Evolutionary conservation across 2,113 vertebrate species (phyloP).

Genomic region (Choloepus hoffmanni): DNA sequence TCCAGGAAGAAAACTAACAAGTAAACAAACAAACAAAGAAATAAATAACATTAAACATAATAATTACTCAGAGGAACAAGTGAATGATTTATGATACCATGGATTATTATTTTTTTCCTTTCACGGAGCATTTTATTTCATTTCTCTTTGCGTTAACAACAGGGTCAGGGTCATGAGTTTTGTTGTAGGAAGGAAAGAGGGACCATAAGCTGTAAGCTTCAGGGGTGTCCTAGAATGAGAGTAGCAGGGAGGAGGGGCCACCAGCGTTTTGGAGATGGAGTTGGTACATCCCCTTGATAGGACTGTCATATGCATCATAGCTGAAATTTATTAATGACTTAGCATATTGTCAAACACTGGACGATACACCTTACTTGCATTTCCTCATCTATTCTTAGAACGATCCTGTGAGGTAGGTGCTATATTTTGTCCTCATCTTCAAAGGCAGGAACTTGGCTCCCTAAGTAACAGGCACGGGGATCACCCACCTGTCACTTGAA

Average conservation of each 20-base stretch:
- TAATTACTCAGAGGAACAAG: neutral
- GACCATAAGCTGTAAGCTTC: too few relatives aligned
- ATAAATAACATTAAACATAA: neutral
- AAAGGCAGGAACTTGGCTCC: neutral
- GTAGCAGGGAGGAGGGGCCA: too few relatives aligned
- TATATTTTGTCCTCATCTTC: neutral
- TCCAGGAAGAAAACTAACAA: neutral
- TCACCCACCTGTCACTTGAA: fast-evolving
- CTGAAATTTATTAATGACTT: too few relatives aligned
- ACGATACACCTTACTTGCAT: neutral
- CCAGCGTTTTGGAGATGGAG: fast-evolving
- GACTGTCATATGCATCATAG: fast-evolving
- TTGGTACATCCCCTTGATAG: fast-evolving
- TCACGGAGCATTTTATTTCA: too few relatives aligned
- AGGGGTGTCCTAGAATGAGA: neutral
- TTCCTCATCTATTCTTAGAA: too few relatives aligned
- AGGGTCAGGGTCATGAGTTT: fast-evolving
- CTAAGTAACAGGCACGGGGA: neutral
- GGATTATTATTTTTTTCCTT: neutral
- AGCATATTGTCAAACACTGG: neutral
- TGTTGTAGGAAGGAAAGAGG: neutral
- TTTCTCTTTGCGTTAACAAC: neutral
- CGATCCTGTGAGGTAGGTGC: neutral
- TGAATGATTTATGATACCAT: neutral
- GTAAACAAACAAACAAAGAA: neutral